Percentiles rank a stretch among this genome's conserved stretches.
These are phyloP conservation scores for Hyperoodon ampullatus DNA, from an alignment of 2,113 vertebrate species.

Conservation along the genomic window DNA sequence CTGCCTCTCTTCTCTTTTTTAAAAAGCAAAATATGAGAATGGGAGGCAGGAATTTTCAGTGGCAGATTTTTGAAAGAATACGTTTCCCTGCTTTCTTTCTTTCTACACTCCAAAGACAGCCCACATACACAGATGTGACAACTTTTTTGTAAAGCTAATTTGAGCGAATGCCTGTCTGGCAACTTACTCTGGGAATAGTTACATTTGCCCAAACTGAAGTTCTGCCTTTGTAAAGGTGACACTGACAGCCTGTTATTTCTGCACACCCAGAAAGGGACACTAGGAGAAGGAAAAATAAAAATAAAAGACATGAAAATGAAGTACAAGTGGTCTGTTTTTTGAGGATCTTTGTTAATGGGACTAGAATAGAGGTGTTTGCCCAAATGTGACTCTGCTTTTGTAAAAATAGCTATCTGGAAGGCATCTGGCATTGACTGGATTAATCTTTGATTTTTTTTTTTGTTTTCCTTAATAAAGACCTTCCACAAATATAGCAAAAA, in stretches of 20 bases:
- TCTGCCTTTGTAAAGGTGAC: constrained; percentile 62
- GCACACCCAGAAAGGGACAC: neutral
- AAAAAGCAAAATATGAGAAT: neutral
- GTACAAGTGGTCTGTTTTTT: neutral
- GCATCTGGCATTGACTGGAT: neutral
- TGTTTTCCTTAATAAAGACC: neutral
- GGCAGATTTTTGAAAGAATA: constrained; percentile 56
- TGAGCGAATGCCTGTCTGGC: constrained; percentile 67
- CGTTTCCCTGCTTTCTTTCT: neutral
- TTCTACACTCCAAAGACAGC: constrained; percentile 37
- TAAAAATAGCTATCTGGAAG: neutral
- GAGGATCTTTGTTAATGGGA: constrained; percentile 36
- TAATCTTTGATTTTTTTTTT: neutral
- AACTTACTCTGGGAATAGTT: constrained; percentile 54
- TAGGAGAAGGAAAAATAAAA: neutral
- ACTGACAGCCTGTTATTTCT: neutral
- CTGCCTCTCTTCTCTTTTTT: neutral
- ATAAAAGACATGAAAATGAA: neutral
- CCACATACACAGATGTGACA: constrained; percentile 58
- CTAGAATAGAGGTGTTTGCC: constrained; percentile 2
- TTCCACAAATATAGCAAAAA: neutral
- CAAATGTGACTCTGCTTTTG: neutral
- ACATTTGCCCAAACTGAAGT: constrained; percentile 56
- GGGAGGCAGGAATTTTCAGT: constrained; percentile 18
- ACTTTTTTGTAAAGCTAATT: constrained; percentile 65